phyloP scores from a whole-genome alignment of 2,113 vertebrate species.

The Paralichthys olivaceus region DNA sequence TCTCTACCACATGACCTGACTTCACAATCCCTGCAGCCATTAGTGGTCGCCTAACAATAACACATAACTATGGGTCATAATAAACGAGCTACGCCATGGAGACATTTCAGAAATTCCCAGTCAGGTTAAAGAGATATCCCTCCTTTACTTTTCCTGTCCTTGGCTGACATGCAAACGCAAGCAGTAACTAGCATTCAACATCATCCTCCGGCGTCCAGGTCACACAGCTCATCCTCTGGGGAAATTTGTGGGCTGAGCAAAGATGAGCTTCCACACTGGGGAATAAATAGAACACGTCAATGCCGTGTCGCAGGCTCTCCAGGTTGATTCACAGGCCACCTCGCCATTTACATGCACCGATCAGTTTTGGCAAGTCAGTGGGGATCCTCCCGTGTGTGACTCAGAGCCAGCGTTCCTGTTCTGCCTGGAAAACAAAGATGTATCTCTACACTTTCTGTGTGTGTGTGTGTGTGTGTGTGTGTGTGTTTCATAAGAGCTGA shows the following conservation, averaged over 20 bases:
- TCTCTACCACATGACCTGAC: too few relatives aligned
- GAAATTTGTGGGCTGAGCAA: slow-evolving; percentile 23
- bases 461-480: slow-evolving; percentile 15
- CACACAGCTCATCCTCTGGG: slow-evolving; percentile 26
- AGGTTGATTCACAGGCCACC: slow-evolving; percentile 26
- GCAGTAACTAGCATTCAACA: neutral
- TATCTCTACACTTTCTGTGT: neutral
- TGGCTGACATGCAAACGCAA: neutral
- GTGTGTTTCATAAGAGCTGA: neutral
- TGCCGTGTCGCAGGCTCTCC: neutral
- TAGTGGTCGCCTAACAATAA: too few relatives aligned
- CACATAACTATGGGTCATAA: too few relatives aligned
- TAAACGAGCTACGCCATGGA: too few relatives aligned
- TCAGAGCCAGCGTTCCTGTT: neutral
- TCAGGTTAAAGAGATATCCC: too few relatives aligned
- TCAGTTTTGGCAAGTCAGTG: slow-evolving; percentile 29
- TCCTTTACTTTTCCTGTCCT: too few relatives aligned
- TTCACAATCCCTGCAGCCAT: too few relatives aligned
- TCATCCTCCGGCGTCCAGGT: slow-evolving; percentile 6
- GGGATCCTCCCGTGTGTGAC: slow-evolving; percentile 12
- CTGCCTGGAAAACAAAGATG: neutral
- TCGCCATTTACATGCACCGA: slow-evolving; percentile 15
- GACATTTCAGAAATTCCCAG: too few relatives aligned
- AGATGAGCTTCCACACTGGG: slow-evolving; percentile 2
- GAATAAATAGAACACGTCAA: slow-evolving; percentile 6